Conservation (phyloP, 2,797 vertebrate genomes). For the Phyllotis vaccarum region DNA sequence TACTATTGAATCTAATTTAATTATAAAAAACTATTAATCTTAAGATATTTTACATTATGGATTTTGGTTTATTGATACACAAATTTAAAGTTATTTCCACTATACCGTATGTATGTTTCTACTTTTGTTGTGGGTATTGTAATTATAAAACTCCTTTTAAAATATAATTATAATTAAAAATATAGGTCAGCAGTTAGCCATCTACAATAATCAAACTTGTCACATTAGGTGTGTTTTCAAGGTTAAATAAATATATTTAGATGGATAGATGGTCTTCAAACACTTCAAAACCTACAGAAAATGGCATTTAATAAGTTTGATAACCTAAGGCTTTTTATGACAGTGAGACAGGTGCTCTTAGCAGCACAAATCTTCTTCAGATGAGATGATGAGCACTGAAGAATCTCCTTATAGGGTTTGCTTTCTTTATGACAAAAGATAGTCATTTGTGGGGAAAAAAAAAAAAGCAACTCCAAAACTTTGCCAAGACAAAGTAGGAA, state of each 20-base stretch:
- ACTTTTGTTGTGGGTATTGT: not conserved
- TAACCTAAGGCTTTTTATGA: not conserved
- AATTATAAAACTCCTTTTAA: not conserved
- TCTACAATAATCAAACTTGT: not conserved
- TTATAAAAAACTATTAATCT: not conserved
- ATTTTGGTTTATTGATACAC: not conserved
- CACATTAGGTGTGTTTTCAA: not conserved
- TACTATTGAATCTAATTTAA: not conserved
- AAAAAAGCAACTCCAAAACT: not conserved
- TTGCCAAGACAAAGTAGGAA: not conserved
- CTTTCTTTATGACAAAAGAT: not conserved
- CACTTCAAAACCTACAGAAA: not conserved
- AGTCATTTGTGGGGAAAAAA: not conserved
- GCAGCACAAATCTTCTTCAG: not conserved
- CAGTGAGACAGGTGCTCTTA: not conserved
- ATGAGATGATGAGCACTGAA: not conserved
- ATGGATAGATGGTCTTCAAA: not conserved
- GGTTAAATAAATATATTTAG: not conserved
- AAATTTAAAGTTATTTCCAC: not conserved
- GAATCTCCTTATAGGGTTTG: not conserved
- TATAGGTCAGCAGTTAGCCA: not conserved
- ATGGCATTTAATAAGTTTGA: not conserved
- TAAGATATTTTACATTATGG: not conserved
- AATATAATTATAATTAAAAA: not conserved
- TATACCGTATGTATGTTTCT: not conserved